Evolutionary conservation across 2,113 vertebrate genomes (phyloP).

Genomic region (Nothocercus nigrocapillus): DNA sequence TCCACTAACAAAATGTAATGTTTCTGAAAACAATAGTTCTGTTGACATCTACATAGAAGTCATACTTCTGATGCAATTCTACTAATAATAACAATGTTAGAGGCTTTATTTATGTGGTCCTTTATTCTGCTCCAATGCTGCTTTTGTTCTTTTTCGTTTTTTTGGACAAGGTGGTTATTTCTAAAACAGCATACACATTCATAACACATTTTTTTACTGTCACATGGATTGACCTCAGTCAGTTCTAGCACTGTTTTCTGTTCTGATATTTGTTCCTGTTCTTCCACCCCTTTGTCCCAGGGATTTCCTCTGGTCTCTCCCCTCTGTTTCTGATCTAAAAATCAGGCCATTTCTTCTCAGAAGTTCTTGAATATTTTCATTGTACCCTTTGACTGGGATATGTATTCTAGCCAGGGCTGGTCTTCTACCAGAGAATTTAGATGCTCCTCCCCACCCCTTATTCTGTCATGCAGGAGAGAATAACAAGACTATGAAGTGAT

Average conservation of each 20-base stretch:
- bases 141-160: neutral
- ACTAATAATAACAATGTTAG: neutral
- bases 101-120: neutral
- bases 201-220: neutral
- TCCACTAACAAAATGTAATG: neutral
- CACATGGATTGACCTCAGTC: neutral
- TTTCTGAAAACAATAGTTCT: neutral
- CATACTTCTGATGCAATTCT: neutral
- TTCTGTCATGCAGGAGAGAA: neutral
- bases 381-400: neutral
- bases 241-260: neutral
- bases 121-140: fast-evolving
- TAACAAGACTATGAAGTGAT: neutral
- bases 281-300: neutral
- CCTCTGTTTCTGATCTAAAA: neutral
- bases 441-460: neutral
- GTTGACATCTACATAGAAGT: neutral
- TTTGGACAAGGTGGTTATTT: neutral
- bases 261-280: neutral
- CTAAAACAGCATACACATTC: neutral
- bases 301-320: neutral
- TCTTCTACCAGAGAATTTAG: neutral
- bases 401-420: neutral
- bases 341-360: neutral
- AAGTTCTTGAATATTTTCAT: neutral